Base-by-base conservation (phyloP, 2,797 vertebrate species). In the Acropternis orthonyx region DNA sequence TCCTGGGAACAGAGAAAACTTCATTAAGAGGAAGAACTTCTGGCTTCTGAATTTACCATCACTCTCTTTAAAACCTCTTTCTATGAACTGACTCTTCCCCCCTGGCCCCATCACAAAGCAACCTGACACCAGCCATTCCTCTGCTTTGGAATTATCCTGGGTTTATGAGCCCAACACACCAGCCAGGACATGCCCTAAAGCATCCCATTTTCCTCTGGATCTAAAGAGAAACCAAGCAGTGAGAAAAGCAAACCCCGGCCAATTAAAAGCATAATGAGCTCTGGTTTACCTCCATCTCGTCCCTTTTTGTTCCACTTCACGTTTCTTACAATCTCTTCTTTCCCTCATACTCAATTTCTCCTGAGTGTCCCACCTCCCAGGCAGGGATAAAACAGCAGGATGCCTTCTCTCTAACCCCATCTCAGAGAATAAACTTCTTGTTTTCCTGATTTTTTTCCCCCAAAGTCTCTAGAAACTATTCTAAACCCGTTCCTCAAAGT, bases 1-100 rank as follows among this genome's bases (percentile, higher is more conserved):
- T 99, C 99, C 99, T 99, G 10, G 23, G n/a, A 72, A 72, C 39
- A 91, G 43, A 44, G 9, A 71, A 54, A 80, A 39, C 19, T n/a
- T 51, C 9, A 17, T 48, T 39, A 52, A 24, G 21, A 69, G 12
- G 14, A 77, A 34, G 22, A 41, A 87, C 6, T 78, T 78, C 10
- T 61, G 37, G 22, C 17, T 78, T 81, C 49, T 75, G 23, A 58
- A 66, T 52, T 69, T 51, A 73, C 49, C 32, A 19, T 4, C 66
- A 13, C 3, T 58, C 22, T 22, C 23, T 72, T 59, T 41, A 62
- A 89, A 82, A 51, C 17, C 10, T 43, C 44, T 43, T 54, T 32
- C 24, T 30, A 7, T 39, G 10, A 36, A 37, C 2, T 7, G 11
- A 16, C 32, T 55, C 36, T 34, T 27, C 37, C 22, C 30, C 15